phyloP scores from a whole-genome alignment of 2,797 vertebrate genomes.

The Acipenser oxyrinchus region DNA sequence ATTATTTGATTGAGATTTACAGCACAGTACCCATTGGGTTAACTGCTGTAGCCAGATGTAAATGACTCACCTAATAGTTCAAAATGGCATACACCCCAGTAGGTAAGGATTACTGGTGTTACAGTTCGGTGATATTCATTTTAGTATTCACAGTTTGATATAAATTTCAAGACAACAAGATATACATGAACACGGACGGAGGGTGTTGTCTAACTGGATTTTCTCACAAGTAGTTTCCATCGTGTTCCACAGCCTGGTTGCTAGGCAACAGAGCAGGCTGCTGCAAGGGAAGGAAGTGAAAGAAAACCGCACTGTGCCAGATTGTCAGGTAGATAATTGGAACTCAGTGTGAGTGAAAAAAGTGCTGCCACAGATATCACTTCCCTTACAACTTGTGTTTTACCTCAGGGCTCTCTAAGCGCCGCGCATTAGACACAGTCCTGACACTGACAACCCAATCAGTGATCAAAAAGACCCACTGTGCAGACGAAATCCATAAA shows the following conservation, averaged over 20 bases:
- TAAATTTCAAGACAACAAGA: too few species aligned
- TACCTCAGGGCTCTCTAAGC: conserved; percentile 4
- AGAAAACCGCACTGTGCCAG: conserved; percentile 19
- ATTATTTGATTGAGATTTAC: too few species aligned
- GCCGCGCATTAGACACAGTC: background rate
- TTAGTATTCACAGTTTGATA: too few species aligned
- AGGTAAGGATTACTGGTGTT: too few species aligned
- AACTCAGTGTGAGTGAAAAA: conserved; percentile 15
- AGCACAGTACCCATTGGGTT: too few species aligned
- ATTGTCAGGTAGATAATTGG: conserved; percentile 22
- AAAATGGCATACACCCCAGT: too few species aligned
- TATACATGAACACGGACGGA: too few species aligned
- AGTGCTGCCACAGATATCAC: conserved; percentile 1
- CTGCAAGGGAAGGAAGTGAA: conserved; percentile 19
- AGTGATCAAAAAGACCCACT: background rate
- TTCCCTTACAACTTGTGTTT: conserved; percentile 1
- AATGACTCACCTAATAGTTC: too few species aligned
- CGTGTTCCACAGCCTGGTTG: conserved; percentile 20
- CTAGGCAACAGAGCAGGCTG: conserved; percentile 30
- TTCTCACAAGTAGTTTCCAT: background rate
- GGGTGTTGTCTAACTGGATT: too few species aligned
- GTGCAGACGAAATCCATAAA: background rate
- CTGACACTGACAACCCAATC: background rate
- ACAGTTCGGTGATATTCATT: too few species aligned
- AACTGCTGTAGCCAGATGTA: too few species aligned